phyloP scores from a whole-genome alignment of 2,888 invertebrate genomes.

The Syritta pipiens region DNA sequence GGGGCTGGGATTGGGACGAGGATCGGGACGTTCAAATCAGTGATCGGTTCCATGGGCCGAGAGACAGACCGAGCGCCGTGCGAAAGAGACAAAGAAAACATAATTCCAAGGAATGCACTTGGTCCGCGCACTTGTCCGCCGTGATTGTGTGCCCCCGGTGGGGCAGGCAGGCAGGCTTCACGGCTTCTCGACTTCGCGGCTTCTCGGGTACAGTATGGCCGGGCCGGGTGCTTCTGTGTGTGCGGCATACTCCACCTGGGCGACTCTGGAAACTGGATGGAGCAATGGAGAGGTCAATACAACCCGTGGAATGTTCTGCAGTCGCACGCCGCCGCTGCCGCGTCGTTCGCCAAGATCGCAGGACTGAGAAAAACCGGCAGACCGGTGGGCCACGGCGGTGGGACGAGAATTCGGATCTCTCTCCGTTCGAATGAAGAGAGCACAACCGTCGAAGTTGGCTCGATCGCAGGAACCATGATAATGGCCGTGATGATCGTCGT shows the following conservation, averaged over 20 bases:
- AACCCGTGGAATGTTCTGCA: slow-evolving; percentile 72
- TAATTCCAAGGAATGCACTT: slow-evolving; percentile 62
- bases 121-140: slow-evolving; percentile 62
- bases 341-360: no score
- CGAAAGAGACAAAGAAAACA: slow-evolving; percentile 25
- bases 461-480: slow-evolving; percentile 42
- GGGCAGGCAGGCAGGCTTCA: no score
- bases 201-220: slow-evolving; percentile 57
- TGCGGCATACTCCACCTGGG: slow-evolving; percentile 58
- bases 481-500: slow-evolving; percentile 50
- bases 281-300: slow-evolving; percentile 72
- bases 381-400: not conserved
- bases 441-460: slow-evolving; percentile 31
- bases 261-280: slow-evolving; percentile 47
- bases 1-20: no score
- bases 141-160: slow-evolving; percentile 40
- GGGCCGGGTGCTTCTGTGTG: slow-evolving; percentile 65
- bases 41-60: slow-evolving; percentile 59
- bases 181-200: no score
- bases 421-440: slow-evolving; percentile 10
- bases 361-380: slow-evolving; percentile 56
- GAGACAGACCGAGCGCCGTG: slow-evolving; percentile 17
- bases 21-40: slow-evolving; percentile 30
- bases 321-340: slow-evolving; percentile 34
- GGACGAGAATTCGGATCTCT: slow-evolving; percentile 29